Conservation (phyloP, 1,140 invertebrate species). For the Hylyphantes graminicola region DNA sequence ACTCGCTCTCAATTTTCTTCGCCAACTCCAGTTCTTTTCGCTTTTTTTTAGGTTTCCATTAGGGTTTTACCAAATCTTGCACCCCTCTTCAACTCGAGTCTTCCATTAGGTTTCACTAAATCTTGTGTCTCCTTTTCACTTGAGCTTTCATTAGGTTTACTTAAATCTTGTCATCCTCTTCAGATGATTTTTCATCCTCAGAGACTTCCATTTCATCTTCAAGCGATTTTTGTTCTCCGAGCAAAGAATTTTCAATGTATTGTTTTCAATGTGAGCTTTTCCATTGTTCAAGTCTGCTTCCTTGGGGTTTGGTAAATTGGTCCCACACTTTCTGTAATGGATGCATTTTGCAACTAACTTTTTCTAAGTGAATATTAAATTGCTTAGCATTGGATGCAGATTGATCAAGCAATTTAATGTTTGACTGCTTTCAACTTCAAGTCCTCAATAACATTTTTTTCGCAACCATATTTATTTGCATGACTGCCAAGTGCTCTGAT, state of each 20-base stretch:
- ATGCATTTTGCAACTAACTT: slow-evolving; percentile 92
- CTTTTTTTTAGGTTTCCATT: too few relatives aligned
- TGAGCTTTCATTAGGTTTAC: too few relatives aligned
- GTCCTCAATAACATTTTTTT: slow-evolving; percentile 87
- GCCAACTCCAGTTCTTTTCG: too few relatives aligned
- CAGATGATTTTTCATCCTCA: too few relatives aligned
- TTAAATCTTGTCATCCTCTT: too few relatives aligned
- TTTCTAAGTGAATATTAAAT: slow-evolving; percentile 97
- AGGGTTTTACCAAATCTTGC: too few relatives aligned
- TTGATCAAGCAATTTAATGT: slow-evolving; percentile 80
- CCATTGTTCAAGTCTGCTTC: slow-evolving; percentile 98
- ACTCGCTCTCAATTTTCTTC: too few relatives aligned
- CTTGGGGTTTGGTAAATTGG: slow-evolving; percentile 98
- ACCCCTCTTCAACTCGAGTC: too few relatives aligned
- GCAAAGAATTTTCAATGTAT: slow-evolving; percentile 79
- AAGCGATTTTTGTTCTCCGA: slow-evolving; percentile 75
- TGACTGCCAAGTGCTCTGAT: slow-evolving; percentile 93
- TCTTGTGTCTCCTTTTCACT: too few relatives aligned
- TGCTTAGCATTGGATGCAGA: slow-evolving; percentile 83
- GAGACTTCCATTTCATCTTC: slow-evolving; percentile 85
- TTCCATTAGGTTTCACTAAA: too few relatives aligned
- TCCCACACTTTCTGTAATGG: slow-evolving; percentile 98
- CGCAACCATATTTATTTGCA: slow-evolving; percentile 81
- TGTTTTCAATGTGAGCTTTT: slow-evolving; percentile 76
- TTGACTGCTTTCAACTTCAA: slow-evolving; percentile 85